These are phyloP conservation scores for Cotesia typhae DNA, from an alignment of 1,140 invertebrate genomes.

Conservation along the genomic window DNA sequence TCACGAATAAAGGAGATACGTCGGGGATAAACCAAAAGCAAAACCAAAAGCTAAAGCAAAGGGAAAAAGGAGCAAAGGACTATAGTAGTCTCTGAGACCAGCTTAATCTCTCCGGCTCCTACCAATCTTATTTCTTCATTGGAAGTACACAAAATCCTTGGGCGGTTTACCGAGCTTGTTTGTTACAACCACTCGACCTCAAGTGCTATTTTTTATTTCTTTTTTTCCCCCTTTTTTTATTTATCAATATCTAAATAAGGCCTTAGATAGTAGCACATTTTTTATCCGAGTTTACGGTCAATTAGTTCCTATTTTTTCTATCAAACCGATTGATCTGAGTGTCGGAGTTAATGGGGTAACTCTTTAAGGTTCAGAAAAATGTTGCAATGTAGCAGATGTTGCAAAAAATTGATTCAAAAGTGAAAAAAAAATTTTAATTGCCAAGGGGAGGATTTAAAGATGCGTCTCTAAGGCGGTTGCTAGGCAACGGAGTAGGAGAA, in stretches of 20 bases:
- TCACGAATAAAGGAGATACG: conserved; percentile 10
- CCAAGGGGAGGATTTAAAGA: too few species aligned
- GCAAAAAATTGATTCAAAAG: too few species aligned
- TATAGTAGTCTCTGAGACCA: neutral
- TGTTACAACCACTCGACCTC: conserved; percentile 4
- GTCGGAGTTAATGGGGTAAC: too few species aligned
- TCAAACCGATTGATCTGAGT: too few species aligned
- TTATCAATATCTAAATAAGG: conserved; percentile 14
- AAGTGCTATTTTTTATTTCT: neutral
- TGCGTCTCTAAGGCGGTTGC: too few species aligned
- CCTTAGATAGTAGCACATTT: too few species aligned
- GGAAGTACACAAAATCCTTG: conserved; percentile 2
- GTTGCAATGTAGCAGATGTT: too few species aligned
- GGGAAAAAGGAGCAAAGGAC: neutral
- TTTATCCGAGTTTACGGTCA: too few species aligned
- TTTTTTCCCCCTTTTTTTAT: neutral
- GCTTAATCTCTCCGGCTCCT: conserved; percentile 46
- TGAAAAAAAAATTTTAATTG: too few species aligned
- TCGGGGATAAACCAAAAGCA: neutral
- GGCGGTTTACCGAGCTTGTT: conserved; percentile 27
- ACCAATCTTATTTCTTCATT: conserved; percentile 52
- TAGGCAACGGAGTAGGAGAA: too few species aligned
- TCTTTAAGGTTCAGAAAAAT: too few species aligned
- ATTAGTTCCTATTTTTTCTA: too few species aligned
- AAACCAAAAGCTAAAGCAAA: neutral